phyloP scores from a whole-genome alignment of 2,888 invertebrate species.

The Fissipunctia ypsillon region DNA sequence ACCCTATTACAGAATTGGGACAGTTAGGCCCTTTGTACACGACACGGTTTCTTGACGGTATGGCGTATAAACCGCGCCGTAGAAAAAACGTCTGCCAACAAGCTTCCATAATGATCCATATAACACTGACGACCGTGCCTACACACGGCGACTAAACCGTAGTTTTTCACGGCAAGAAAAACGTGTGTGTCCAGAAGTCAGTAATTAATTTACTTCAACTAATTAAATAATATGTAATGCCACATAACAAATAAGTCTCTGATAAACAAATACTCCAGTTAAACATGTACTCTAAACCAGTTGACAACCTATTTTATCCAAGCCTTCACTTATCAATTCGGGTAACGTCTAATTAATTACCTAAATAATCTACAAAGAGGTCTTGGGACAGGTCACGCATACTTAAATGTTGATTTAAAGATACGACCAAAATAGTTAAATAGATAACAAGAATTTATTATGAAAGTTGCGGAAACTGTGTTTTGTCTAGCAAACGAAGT shows the following conservation, averaged over 20 bases:
- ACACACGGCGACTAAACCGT: no score
- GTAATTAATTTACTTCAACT: not conserved
- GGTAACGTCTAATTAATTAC: slow-evolving; percentile 34
- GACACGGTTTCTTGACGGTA: no score
- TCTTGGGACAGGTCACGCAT: slow-evolving; percentile 32
- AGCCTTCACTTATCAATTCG: slow-evolving; percentile 34
- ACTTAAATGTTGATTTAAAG: slow-evolving; percentile 32
- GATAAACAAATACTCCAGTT: not conserved
- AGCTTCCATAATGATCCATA: no score
- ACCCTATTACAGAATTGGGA: not conserved
- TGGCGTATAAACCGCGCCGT: no score
- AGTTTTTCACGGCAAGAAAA: no score
- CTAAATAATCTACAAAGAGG: slow-evolving; percentile 22
- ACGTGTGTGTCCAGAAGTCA: no score
- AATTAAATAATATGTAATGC: not conserved
- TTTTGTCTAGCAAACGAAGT: not conserved
- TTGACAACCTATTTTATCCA: slow-evolving; percentile 27
- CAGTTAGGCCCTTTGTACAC: no score
- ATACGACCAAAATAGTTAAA: not conserved
- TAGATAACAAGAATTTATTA: not conserved
- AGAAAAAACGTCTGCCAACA: no score
- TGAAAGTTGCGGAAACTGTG: not conserved
- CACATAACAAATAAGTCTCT: no score
- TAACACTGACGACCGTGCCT: no score
- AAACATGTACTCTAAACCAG: slow-evolving; percentile 9